Evolutionary conservation across 92 coral and sea anemone species (phyloP).

Genomic region (Micromussa lordhowensis): DNA sequence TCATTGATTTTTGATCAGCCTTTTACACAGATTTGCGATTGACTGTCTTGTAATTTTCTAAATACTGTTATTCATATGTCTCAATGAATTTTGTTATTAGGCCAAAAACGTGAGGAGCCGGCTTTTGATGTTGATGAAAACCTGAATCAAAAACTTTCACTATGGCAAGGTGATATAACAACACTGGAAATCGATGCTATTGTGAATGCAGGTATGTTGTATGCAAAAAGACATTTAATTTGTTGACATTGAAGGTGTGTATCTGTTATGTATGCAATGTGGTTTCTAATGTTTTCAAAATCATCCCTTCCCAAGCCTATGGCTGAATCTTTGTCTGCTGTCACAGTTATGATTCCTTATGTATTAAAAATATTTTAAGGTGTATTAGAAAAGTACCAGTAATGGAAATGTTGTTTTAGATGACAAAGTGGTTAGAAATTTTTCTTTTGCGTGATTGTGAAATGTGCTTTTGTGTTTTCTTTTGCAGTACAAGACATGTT

Average conservation of each 20-base stretch:
- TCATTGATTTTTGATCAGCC: too few species aligned
- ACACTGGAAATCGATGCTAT: constrained; percentile 95
- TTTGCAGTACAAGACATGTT: background rate
- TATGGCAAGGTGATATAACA: constrained; percentile 96
- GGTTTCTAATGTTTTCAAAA: background rate
- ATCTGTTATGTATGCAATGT: too few species aligned
- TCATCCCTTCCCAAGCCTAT: background rate
- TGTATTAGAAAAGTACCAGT: background rate
- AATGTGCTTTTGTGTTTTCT: background rate
- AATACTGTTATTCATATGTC: background rate
- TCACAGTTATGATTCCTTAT: background rate
- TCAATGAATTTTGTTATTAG: background rate
- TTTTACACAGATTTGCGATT: too few species aligned
- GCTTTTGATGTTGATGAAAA: constrained; percentile 48
- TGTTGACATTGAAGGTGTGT: background rate
- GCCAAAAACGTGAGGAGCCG: constrained; percentile 27
- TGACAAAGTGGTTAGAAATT: background rate
- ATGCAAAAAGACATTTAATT: background rate
- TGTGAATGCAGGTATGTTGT: constrained; percentile 92
- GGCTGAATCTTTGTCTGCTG: background rate
- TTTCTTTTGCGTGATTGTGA: background rate
- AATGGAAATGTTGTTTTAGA: background rate
- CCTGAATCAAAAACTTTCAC: constrained; percentile 80
- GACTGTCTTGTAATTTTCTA: too few species aligned
- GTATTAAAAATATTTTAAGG: background rate